A percentile compares a stretch with the other conserved stretches of the same genome.
These are phyloP conservation scores for Scartelaos histophorus DNA, from an alignment of 2,113 vertebrate species.

Conservation along the genomic window DNA sequence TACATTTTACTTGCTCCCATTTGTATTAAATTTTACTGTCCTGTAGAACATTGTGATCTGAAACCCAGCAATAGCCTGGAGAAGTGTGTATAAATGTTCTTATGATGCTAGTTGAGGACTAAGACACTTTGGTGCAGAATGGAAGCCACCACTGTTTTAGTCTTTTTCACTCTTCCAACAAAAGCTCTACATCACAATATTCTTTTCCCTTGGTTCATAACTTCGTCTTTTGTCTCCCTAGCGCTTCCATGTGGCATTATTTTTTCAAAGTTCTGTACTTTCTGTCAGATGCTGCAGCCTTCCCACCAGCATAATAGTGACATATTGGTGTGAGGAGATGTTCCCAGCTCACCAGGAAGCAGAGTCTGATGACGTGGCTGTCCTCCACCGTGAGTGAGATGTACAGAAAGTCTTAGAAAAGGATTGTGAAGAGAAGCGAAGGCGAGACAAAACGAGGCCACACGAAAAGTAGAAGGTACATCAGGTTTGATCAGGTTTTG, in stretches of 20 bases:
- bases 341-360: conserved; percentile 17
- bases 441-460: neutral
- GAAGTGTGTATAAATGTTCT: too few species aligned
- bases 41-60: too few species aligned
- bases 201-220: neutral
- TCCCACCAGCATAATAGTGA: conserved; percentile 23
- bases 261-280: neutral
- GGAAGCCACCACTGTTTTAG: too few species aligned
- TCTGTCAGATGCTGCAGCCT: neutral
- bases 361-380: conserved; percentile 24
- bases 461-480: neutral
- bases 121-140: too few species aligned
- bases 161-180: too few species aligned
- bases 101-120: too few species aligned
- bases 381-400: conserved; percentile 15
- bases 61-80: too few species aligned
- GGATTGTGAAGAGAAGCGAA: neutral
- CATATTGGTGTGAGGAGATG: conserved; percentile 35
- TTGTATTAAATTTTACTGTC: too few species aligned
- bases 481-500: neutral
- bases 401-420: neutral
- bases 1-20: too few species aligned
- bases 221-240: neutral
- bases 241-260: neutral
- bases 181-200: neutral